Percentiles rank a stretch among this genome's conserved stretches.
Conservation (phyloP, 2,113 vertebrate genomes). For the Coracopsis vasa region DNA sequence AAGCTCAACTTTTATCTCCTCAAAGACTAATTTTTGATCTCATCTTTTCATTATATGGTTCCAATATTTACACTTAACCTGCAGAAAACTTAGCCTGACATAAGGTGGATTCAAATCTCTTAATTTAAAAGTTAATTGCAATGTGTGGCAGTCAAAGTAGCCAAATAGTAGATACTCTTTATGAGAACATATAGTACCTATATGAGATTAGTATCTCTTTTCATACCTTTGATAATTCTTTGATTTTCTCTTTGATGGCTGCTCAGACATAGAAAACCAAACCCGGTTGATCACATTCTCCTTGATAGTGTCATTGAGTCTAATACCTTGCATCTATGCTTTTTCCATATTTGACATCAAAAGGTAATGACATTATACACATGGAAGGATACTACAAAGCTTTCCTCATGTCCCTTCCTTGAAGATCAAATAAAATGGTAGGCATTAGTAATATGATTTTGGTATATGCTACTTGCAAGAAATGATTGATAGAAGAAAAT, state of each 20-base stretch:
- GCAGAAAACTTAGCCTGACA: background rate
- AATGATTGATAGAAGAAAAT: background rate
- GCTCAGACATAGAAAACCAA: background rate
- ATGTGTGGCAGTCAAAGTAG: background rate
- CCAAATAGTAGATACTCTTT: background rate
- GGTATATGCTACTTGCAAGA: background rate
- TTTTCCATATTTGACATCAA: constrained; percentile 11
- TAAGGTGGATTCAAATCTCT: background rate
- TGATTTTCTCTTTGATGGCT: background rate
- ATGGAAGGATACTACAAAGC: background rate
- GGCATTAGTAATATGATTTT: background rate
- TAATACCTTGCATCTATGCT: background rate
- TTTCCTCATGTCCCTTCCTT: background rate
- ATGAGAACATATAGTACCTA: background rate
- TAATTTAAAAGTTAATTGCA: background rate
- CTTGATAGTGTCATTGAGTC: background rate
- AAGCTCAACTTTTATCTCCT: background rate
- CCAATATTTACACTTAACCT: background rate
- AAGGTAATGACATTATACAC: background rate
- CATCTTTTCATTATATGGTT: background rate
- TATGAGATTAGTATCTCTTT: background rate
- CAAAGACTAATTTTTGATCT: background rate
- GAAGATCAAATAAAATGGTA: background rate
- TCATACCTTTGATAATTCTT: background rate
- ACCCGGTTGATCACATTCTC: background rate